These are phyloP conservation scores for Colinus virginianus DNA, from an alignment of 2,113 vertebrate genomes.

Conservation along the genomic window DNA sequence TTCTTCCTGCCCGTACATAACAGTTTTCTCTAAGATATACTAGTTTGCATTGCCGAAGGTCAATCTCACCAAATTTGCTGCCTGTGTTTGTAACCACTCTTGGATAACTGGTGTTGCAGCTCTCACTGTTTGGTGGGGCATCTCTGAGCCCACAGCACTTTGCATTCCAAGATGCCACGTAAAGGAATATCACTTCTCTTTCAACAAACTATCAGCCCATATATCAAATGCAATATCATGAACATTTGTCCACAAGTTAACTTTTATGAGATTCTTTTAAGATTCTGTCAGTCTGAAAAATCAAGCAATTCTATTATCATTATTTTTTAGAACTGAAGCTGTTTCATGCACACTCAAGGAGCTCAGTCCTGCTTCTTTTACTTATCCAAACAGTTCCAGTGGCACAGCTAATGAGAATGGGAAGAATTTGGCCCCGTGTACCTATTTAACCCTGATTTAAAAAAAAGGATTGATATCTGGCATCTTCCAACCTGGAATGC, in stretches of 20 bases:
- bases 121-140: neutral
- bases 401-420: neutral
- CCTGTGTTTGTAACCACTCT: neutral
- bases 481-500: neutral
- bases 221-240: neutral
- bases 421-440: neutral
- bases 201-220: neutral
- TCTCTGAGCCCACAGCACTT: neutral
- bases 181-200: neutral
- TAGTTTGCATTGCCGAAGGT: neutral
- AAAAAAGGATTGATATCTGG: neutral
- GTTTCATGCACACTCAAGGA: neutral
- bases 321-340: neutral
- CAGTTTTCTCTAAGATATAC: neutral
- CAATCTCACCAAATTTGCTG: neutral
- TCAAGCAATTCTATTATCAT: neutral
- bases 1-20: neutral
- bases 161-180: neutral
- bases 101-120: accelerated
- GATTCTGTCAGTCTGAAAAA: neutral
- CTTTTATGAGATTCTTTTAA: neutral
- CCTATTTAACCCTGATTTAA: neutral
- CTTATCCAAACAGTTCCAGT: neutral
- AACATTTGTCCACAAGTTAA: neutral
- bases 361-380: neutral